Evolutionary conservation across 2,888 invertebrate genomes (phyloP), one percentile per base, ranked within the genome.

Genomic region (Polyploca ridens): DNA sequence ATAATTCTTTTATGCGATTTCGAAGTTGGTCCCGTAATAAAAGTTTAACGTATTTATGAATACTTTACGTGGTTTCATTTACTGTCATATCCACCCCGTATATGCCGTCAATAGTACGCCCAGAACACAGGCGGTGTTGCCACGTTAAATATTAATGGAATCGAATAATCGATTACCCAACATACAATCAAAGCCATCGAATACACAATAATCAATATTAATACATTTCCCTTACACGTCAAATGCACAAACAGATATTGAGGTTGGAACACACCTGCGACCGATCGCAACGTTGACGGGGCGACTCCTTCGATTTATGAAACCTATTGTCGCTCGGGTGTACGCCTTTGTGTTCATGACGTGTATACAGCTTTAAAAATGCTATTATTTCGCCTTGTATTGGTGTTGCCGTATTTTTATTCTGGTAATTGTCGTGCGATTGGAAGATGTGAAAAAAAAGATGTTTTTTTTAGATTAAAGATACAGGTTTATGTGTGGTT

Each of bases 221-320:
- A 14, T n/a, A 46, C 35, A 38, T 38, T 46, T 54, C 54, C 46
- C 6, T 54, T 19, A 54, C 19, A 54, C 10, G 54, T 54, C 54
- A 54, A 19, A 54, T 46, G 54, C 54, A 54, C 7, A 54, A 13
- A 38, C 27, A 46, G 35, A 59, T 49, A 61, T 38, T 61, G 13
- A 38, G 72, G 61, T 57, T 68, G 68, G 11, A 62, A 19, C 62
- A 68, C 76, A 76, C 74, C 76, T 77, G 77, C 65, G 74, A 4
- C 41, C 67, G 60, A 27, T 49, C 70, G 72, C 64, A 62, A 64
- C 76, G 75, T 74, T 69, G 69, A 72, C 71, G 60, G 63, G 35
- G 46, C 68, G 33, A 16, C 33, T 62, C 66, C 33, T 66, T 63
- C 71, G 69, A 74, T 69, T 69, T 77, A 76, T 76, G 66, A 74